Evolutionary conservation across 2,888 invertebrate genomes (phyloP).

Genomic region (Vesta saturnalis): DNA sequence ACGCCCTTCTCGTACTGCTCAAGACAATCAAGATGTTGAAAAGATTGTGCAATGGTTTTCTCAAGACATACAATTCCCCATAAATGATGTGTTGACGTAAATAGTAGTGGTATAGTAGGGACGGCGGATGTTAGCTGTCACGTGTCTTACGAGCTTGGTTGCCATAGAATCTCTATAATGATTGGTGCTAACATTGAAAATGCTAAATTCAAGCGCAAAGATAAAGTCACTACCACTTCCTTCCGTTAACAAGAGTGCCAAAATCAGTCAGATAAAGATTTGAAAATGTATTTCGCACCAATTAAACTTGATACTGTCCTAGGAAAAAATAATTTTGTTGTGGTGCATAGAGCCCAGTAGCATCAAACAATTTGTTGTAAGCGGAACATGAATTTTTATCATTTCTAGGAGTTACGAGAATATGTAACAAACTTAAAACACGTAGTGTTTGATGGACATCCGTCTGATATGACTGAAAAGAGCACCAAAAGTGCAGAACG

Average conservation of each 20-base stretch:
- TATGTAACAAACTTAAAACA: neutral
- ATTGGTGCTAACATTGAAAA: neutral
- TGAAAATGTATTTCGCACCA: neutral
- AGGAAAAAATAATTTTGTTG: neutral
- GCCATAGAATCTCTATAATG: neutral
- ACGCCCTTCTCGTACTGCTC: neutral
- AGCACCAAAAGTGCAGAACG: neutral
- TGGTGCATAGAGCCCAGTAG: neutral
- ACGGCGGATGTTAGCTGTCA: neutral
- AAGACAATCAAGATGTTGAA: neutral
- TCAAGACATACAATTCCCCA: neutral
- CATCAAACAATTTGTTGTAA: neutral
- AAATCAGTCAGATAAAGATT: neutral
- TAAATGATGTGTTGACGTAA: neutral
- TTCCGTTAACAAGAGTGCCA: neutral
- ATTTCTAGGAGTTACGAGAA: neutral
- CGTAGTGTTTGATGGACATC: conserved; percentile 6
- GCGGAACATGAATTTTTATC: neutral
- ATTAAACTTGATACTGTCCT: neutral
- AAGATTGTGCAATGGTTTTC: neutral
- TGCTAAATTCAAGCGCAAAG: too few species aligned
- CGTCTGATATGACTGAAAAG: neutral
- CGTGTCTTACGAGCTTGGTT: neutral
- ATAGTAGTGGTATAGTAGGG: neutral
- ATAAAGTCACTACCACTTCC: neutral